Evolutionary conservation across 2,888 invertebrate species (phyloP), one percentile per base, ranked within the genome.

Genomic region (Chaetogeoica ovagalla): DNA sequence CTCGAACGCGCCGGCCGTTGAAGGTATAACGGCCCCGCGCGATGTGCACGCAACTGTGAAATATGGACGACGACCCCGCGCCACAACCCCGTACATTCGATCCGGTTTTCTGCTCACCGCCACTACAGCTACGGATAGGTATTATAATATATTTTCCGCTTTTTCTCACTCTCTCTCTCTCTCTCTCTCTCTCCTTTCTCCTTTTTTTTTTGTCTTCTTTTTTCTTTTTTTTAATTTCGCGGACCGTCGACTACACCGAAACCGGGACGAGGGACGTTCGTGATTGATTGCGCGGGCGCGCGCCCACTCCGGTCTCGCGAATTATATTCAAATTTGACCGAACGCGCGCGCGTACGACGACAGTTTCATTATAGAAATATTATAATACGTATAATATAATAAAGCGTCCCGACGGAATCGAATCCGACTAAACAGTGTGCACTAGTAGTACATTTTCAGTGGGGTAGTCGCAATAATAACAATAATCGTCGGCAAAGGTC

Each of bases 171-270:
- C 30, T 30, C 1, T 30, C 30, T 30, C 30, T 30, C 30, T 30
- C 30, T 30, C 30, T 30, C 30, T 30, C 30, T 30, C 30, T 30
- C 30, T 30, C 4, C 30, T 77, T 76, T 69, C 69, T 81, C 62
- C 55, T 39, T 60, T 70, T 52, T 55, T 65, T 9, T 74, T 52
- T 60, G 1, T 30, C 4, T 30, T 30, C 30, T 30, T 4, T 4
- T 30, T 30, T 30, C 30, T 68, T 52, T 73, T 74, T 82, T 83
- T 83, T 83, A 83, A 83, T 83, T 83, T 83, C 83, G 83, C 82
- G 83, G 83, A 82, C 82, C 82, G 83, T 81, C 82, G 79, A 82
- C 81, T 81, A 82, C 83, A 82, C 82, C 76, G 72, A 59, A 68
- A 66, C 68, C 70, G 48, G 48, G 7, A 9, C 8, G 7, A 52